phyloP scores from a whole-genome alignment of 2,888 invertebrate species.

The Ditula angustiorana region DNA sequence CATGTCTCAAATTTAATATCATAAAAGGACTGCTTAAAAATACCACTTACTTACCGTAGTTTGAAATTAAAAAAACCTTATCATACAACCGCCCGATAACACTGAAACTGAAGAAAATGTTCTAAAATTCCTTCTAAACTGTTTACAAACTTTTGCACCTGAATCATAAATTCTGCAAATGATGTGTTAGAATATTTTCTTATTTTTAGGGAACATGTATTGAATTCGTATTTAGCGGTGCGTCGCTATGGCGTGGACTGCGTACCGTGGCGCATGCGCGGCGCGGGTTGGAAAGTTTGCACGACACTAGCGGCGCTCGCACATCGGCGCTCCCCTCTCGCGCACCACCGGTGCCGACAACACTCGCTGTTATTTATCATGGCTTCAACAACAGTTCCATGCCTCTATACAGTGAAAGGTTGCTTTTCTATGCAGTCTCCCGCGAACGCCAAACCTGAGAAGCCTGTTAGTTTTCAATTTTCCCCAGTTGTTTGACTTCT shows the following conservation, averaged over 20 bases:
- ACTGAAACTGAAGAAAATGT: constrained; percentile 36
- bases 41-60: constrained; percentile 69
- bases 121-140: constrained; percentile 5
- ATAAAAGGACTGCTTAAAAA: constrained; percentile 48
- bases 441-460: constrained; percentile 40
- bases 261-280: constrained; percentile 47
- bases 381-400: constrained; percentile 37
- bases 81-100: constrained; percentile 47
- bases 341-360: constrained; percentile 45
- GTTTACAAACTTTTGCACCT: constrained; percentile 8
- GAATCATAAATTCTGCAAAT: constrained; percentile 2
- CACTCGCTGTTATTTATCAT: constrained; percentile 35
- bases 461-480: constrained; percentile 33
- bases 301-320: constrained; percentile 50
- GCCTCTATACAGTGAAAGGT: constrained; percentile 49
- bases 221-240: constrained; percentile 34
- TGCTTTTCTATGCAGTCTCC: constrained; percentile 44
- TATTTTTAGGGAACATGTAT: constrained; percentile 23
- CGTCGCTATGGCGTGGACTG: constrained; percentile 43
- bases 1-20: constrained; percentile 1
- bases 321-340: constrained; percentile 45
- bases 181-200: not conserved
- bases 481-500: constrained; percentile 10
- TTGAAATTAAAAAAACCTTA: constrained; percentile 65
- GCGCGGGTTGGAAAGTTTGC: constrained; percentile 58